Evolutionary conservation across 2,888 invertebrate genomes (phyloP).

Genomic region (Erebia epiphron): DNA sequence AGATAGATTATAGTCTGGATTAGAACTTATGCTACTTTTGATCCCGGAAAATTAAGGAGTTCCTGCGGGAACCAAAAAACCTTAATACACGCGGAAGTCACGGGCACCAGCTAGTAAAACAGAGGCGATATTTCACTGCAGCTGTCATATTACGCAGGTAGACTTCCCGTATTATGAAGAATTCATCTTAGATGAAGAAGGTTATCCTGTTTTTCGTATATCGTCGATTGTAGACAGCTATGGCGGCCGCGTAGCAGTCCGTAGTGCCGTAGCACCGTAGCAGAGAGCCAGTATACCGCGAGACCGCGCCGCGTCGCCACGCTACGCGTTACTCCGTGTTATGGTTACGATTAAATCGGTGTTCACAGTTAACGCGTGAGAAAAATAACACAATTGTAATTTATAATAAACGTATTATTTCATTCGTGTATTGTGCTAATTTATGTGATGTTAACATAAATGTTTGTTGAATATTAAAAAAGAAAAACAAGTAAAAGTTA

Average conservation of each 20-base stretch:
- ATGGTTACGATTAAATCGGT: slow-evolving; percentile 20
- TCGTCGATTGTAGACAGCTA: slow-evolving; percentile 36
- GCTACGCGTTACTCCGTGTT: slow-evolving; percentile 23
- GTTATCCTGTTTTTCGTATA: not conserved
- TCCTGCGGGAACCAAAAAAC: too few relatives aligned
- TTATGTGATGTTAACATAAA: slow-evolving; percentile 24
- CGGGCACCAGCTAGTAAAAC: too few relatives aligned
- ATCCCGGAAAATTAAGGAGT: too few relatives aligned
- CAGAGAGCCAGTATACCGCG: slow-evolving; percentile 40
- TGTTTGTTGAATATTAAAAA: slow-evolving; percentile 21
- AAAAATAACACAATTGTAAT: slow-evolving; percentile 1
- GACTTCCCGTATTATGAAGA: not conserved
- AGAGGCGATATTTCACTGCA: too few relatives aligned
- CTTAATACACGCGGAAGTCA: too few relatives aligned
- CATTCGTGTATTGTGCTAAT: slow-evolving; percentile 27
- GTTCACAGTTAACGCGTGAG: slow-evolving; percentile 16
- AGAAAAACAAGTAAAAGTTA: slow-evolving; percentile 17
- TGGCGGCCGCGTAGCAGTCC: slow-evolving; percentile 23
- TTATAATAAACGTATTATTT: slow-evolving; percentile 4
- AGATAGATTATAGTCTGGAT: too few relatives aligned
- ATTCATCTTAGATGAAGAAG: not conserved
- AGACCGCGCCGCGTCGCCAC: slow-evolving; percentile 37
- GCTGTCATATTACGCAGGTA: too few relatives aligned
- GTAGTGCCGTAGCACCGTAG: not conserved
- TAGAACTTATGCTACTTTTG: too few relatives aligned